Base-by-base conservation (phyloP, 1,140 invertebrate species). In the Macrosteles quadrilineatus region DNA sequence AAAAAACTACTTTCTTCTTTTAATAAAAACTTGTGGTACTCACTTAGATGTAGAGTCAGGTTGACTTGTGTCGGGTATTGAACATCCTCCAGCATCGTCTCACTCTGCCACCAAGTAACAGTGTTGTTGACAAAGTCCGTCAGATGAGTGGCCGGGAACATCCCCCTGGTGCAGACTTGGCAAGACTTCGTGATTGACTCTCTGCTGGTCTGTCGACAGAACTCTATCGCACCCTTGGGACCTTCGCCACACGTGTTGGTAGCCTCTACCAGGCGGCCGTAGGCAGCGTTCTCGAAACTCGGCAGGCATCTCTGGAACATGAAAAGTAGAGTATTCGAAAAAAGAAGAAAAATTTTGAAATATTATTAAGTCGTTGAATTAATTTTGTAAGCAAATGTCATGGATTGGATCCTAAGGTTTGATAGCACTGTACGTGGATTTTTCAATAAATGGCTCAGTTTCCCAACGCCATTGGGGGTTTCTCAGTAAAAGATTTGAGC, bases 61-160 rank as follows among this genome's bases (percentile, higher is more conserved):
- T 98, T 98, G 36, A 99, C 95, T 81, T 90, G 88, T 76, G 90
- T 91, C 0, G 95, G 93, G 78, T 90, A 92, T 78, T 97, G 92
- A 19, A 98, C 91, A 17, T 88, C 91, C 75, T 99, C 94, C 72
- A 87, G 87, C 94, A 99, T 98, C 0, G 98, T 98, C 76, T 98
- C 94, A 1, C 95, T 98, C 78, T 99, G 97, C 97, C 98, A 99
- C 95, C 96, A 98, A 0, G 98, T 98, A 71, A 90, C 89, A 50
- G 94, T 90, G 71, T 91, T 88, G 71, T 91, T 91, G 73, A 97
- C 93, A 75, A 94, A 87, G 81, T 99, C 98, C 0, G 96, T 98
- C 59, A 99, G 83, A 78, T 87, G 96, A n/a, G 83, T 79, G 0
- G 92, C 86, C 2, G 90, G 88, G 81, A 96, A 93, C 59, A 90